Percentiles rank a stretch among this genome's conserved stretches.
Evolutionary conservation across 53 echinoderm and acorn worm species (phyloP).

Genomic region (Antedon mediterranea): DNA sequence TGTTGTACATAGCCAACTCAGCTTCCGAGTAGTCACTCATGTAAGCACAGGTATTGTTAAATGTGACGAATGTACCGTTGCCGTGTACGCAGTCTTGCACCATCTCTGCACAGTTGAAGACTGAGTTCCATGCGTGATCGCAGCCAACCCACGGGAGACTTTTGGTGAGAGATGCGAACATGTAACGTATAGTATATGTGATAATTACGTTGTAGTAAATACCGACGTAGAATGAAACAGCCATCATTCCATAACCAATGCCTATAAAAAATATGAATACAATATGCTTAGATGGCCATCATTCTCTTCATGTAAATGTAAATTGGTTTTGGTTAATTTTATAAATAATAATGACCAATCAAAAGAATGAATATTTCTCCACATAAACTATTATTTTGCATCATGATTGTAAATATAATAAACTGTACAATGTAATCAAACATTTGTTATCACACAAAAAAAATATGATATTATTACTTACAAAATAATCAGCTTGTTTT

Average conservation of each 20-base stretch:
- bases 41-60: constrained; percentile 17
- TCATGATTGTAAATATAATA: no score
- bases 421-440: no score
- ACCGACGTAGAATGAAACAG: constrained; percentile 51
- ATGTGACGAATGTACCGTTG: not conserved
- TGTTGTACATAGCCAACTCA: constrained; percentile 27
- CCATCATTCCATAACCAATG: constrained; percentile 67
- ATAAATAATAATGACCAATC: no score
- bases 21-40: constrained; percentile 10
- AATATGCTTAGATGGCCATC: not conserved
- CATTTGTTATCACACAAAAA: no score
- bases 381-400: no score
- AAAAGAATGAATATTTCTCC: no score
- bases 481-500: no score
- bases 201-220: constrained; percentile 83
- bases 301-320: no score
- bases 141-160: constrained; percentile 54
- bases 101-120: constrained; percentile 15
- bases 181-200: constrained; percentile 67
- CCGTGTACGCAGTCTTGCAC: constrained; percentile 27
- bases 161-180: constrained; percentile 60
- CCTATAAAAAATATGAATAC: constrained; percentile 21
- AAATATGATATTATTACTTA: no score
- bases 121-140: constrained; percentile 36
- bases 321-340: no score